A percentile compares a stretch with the other conserved stretches of the same genome.
Conservation (phyloP, 2,888 invertebrate species). For the Leptopilina myrica region DNA sequence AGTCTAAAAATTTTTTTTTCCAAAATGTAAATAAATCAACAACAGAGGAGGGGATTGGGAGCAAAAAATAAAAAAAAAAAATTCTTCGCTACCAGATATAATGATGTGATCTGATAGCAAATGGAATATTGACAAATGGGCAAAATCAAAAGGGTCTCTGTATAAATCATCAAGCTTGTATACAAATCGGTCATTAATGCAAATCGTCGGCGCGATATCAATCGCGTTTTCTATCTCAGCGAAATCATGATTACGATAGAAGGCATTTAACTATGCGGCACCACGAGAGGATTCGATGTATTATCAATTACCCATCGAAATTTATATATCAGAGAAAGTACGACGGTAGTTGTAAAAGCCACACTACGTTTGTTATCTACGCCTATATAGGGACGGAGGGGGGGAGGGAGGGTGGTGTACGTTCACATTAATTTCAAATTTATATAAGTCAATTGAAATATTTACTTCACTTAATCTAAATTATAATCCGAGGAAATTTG, state of each 20-base stretch:
- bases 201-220: constrained; percentile 32
- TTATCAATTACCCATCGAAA: constrained; percentile 39
- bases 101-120: constrained; percentile 27
- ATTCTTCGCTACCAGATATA: constrained; percentile 1
- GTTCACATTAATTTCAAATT: not conserved
- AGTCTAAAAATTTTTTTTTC: not conserved
- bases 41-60: not conserved
- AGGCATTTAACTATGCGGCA: constrained; percentile 36
- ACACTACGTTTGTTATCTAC: not conserved
- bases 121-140: constrained; percentile 38
- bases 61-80: not conserved
- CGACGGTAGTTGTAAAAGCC: not conserved
- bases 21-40: constrained; percentile 21
- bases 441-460: not conserved
- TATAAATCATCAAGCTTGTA: constrained; percentile 32
- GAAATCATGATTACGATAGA: constrained; percentile 35
- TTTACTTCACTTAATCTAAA: not conserved
- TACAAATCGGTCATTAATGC: constrained; percentile 40
- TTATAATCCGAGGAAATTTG: not conserved
- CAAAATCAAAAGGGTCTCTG: constrained; percentile 25
- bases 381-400: not conserved
- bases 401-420: no score
- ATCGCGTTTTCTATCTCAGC: constrained; percentile 36
- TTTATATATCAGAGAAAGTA: constrained; percentile 15
- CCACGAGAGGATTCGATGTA: constrained; percentile 37